Evolutionary conservation across 2,797 vertebrate genomes (phyloP), one percentile per base, ranked within the genome.

Genomic region (Synaphobranchus kaupii): DNA sequence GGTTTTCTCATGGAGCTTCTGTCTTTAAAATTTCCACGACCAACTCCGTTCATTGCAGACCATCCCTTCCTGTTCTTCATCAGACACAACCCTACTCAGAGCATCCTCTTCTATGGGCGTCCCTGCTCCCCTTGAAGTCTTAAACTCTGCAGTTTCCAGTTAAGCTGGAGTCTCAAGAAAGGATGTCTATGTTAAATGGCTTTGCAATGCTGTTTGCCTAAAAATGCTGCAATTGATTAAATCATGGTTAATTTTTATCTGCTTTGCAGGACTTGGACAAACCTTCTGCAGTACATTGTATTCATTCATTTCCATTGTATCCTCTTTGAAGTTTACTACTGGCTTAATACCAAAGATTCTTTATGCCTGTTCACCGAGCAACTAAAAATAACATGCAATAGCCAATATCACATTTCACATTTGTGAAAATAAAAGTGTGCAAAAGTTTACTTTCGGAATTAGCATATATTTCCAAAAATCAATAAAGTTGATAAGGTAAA

Each of bases 21-120:
- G 96, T n/a, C n/a, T n/a, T n/a, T n/a, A n/a, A n/a, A n/a, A n/a
- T n/a, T n/a, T n/a, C n/a, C n/a, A 0, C 22, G 47, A n/a, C 60
- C 44, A 0, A 12, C 22, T 5, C 0, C 0, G 0, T 97, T 98
- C 85, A 92, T 89, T 2, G 97, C 95, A 0, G 94, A 99, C 90
- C 98, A 96, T 88, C 98, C 98, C 0, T 99, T 99, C 95, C 94
- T 99, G 28, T 98, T 99, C 94, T 96, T 98, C 91, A 98, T 99
- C 90, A 90, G 93, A 28, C 97, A 98, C 78, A 97, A 94, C 63
- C 88, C 90, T 87, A 94, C 95, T 82, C 87, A 12, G 9, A 96
- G 90, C 88, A 87, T 99, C 84, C 92, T 99, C 85, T 99, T 99
- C 89, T 97, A 94, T 0, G 98, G 98, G 17, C 95, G 96, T 6